Evolutionary conservation across 2,113 vertebrate genomes (phyloP).

Genomic region (Pangasianodon hypophthalmus): DNA sequence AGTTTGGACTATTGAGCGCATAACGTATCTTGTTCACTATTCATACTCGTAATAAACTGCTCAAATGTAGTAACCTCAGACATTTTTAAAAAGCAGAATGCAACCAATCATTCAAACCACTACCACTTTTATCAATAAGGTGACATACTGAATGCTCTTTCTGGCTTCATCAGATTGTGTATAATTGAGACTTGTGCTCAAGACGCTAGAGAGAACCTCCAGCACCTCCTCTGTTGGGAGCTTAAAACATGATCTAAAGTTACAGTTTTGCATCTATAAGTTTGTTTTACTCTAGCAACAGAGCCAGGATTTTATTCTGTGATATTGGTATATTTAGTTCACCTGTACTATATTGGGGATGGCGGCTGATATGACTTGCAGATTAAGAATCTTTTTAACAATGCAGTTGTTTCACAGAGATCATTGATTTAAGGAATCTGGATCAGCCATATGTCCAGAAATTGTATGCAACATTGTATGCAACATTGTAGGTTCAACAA

Average conservation of each 20-base stretch:
- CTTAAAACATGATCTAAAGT: neutral
- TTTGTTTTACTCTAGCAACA: neutral
- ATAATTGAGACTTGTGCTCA: neutral
- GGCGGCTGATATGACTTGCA: neutral
- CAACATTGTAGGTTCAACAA: neutral
- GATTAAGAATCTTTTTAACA: neutral
- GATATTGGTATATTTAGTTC: neutral
- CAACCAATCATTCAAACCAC: neutral
- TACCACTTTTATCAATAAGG: too few species aligned
- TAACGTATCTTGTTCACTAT: neutral
- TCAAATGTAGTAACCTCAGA: neutral
- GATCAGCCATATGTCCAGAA: neutral
- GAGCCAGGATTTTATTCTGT: neutral
- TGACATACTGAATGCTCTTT: neutral
- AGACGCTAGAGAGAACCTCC: neutral
- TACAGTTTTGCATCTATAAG: neutral
- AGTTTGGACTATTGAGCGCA: neutral
- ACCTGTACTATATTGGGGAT: neutral
- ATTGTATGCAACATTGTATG: neutral
- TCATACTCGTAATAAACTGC: neutral
- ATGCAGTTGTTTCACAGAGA: neutral
- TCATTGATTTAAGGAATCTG: neutral
- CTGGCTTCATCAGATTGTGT: neutral
- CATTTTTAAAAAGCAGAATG: neutral
- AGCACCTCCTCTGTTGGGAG: neutral